These are phyloP conservation scores for Drosophila falleni DNA, from an alignment of 2,888 invertebrate species.

Conservation along the genomic window DNA sequence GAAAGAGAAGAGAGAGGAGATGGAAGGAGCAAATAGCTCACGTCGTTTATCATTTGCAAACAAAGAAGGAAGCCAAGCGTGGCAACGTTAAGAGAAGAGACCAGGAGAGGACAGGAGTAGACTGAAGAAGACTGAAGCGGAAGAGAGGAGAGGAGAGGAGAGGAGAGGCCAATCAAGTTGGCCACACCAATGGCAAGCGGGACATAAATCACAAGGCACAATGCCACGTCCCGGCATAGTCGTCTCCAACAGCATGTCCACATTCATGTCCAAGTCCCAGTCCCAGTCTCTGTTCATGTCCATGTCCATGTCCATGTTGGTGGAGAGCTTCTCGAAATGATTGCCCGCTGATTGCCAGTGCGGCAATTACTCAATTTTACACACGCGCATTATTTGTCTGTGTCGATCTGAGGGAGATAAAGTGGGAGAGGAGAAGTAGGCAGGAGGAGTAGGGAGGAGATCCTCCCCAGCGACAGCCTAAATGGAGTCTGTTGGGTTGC, in stretches of 20 bases:
- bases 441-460: constrained; percentile 11
- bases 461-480: constrained; percentile 65
- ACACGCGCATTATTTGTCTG: constrained; percentile 81
- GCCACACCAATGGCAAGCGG: constrained; percentile 65
- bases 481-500: constrained; percentile 49
- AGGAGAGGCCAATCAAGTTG: constrained; percentile 66
- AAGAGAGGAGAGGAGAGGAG: constrained; percentile 23
- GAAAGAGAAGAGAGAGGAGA: constrained; percentile 6
- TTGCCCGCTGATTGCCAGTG: constrained; percentile 80
- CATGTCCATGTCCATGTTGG: constrained; percentile 19
- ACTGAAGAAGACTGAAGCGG: constrained; percentile 21
- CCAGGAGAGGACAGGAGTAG: constrained; percentile 5
- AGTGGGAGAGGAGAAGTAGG: constrained; percentile 16
- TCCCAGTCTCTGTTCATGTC: no score
- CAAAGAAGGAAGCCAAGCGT: constrained; percentile 73
- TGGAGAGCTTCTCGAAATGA: constrained; percentile 66
- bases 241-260: constrained; percentile 32
- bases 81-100: constrained; percentile 20
- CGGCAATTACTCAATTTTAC: constrained; percentile 81
- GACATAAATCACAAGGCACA: constrained; percentile 78
- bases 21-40: constrained; percentile 67
- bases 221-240: not conserved
- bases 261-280: constrained; percentile 27
- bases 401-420: constrained; percentile 60
- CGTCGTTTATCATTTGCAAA: constrained; percentile 79